phyloP scores from a whole-genome alignment of 2,113 vertebrate species.

The Genyomyrus donnyi region DNA sequence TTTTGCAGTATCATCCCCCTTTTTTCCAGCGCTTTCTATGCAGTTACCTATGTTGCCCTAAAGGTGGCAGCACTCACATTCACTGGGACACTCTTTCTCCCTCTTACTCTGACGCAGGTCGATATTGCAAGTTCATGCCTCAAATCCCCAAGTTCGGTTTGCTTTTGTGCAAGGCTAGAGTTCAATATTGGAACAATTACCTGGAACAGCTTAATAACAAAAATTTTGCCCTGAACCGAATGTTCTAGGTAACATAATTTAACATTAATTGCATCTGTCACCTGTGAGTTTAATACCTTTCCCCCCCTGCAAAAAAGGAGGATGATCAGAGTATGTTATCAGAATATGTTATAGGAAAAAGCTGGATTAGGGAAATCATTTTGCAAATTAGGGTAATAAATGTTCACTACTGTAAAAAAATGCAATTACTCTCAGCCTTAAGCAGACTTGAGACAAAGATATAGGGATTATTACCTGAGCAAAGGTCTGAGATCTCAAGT shows the following conservation, averaged over 20 bases:
- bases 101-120: neutral
- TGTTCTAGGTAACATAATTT: neutral
- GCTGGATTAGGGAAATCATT: neutral
- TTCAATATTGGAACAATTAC: neutral
- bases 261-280: neutral
- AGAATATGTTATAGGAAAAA: neutral
- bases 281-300: neutral
- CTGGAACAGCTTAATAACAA: neutral
- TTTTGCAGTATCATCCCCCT: neutral
- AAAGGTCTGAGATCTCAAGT: neutral
- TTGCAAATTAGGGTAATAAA: neutral
- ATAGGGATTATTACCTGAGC: neutral
- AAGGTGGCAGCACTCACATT: conserved; percentile 27
- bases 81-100: neutral
- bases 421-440: neutral
- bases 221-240: neutral
- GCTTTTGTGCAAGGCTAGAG: neutral
- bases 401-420: neutral
- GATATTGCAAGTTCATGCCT: neutral
- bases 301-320: neutral
- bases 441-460: neutral
- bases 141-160: neutral
- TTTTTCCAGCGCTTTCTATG: neutral
- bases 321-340: neutral
- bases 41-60: conserved; percentile 13